Evolutionary conservation across 2,888 invertebrate species (phyloP).

Genomic region (Agrypnus murinus): DNA sequence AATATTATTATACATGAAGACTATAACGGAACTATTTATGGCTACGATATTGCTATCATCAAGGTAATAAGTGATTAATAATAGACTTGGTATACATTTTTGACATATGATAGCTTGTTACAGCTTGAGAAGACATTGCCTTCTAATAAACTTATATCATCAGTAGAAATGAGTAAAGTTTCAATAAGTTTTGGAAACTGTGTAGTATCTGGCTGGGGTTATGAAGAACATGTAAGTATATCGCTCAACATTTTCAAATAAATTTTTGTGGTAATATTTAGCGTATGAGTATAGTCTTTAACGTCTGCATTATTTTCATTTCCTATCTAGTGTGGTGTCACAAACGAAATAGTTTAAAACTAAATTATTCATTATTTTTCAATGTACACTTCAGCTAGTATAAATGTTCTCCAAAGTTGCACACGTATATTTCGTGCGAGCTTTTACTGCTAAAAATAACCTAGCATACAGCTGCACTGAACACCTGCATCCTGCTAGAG

Average conservation of each 20-base stretch:
- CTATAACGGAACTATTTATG: constrained; percentile 52
- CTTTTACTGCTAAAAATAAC: too few relatives aligned
- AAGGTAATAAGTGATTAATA: constrained; percentile 50
- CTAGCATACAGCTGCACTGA: too few relatives aligned
- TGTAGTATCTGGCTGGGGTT: constrained; percentile 59
- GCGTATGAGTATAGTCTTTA: too few relatives aligned
- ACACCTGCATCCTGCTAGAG: too few relatives aligned
- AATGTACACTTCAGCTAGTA: too few relatives aligned
- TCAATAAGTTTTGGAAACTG: constrained; percentile 49
- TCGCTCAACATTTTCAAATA: background rate
- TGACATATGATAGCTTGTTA: constrained; percentile 14
- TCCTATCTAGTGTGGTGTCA: too few relatives aligned
- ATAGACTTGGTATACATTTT: background rate
- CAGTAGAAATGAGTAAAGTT: constrained; percentile 46
- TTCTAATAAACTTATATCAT: constrained; percentile 31
- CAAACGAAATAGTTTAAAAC: too few relatives aligned
- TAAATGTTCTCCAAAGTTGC: too few relatives aligned
- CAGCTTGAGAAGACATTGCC: constrained; percentile 47
- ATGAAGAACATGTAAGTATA: constrained; percentile 53
- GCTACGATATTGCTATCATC: constrained; percentile 60
- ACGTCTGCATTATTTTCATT: too few relatives aligned
- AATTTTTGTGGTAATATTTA: too few relatives aligned
- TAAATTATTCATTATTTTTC: too few relatives aligned
- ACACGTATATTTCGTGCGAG: too few relatives aligned
- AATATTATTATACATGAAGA: constrained; percentile 56